A percentile compares a stretch with the other conserved stretches of the same genome.
Evolutionary conservation across 2,888 invertebrate species (phyloP).

Genomic region (Mesorhabditis sp.): DNA sequence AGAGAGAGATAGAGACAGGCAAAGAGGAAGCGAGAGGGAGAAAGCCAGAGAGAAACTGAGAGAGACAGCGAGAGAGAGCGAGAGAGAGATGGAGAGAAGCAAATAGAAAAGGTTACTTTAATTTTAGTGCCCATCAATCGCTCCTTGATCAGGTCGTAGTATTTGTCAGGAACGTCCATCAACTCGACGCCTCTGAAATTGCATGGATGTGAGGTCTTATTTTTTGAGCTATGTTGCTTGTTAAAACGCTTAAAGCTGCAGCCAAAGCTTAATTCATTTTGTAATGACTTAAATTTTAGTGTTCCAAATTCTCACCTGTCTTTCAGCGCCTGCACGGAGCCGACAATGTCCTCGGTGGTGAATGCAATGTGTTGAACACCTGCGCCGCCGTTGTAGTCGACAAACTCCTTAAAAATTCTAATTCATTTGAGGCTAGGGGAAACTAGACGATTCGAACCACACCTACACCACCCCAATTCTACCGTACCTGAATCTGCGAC

Average conservation of each 20-base stretch:
- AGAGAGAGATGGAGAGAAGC: too few species aligned
- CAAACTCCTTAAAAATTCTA: slow-evolving; percentile 76
- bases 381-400: slow-evolving; percentile 93
- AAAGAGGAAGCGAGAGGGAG: too few species aligned
- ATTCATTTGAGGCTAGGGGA: background rate
- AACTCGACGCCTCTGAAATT: slow-evolving; percentile 75
- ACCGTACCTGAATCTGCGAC: slow-evolving; percentile 80
- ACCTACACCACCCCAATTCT: too few species aligned
- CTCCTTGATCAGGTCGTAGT: slow-evolving; percentile 79
- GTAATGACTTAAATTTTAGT: too few species aligned
- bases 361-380: slow-evolving; percentile 97
- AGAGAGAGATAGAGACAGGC: too few species aligned
- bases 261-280: too few species aligned
- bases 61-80: too few species aligned
- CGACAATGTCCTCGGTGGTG: slow-evolving; percentile 87
- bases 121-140: slow-evolving; percentile 75
- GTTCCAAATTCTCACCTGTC: slow-evolving; percentile 6
- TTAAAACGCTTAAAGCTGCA: too few species aligned
- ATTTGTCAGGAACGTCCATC: slow-evolving; percentile 80
- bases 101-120: slow-evolving; percentile 73
- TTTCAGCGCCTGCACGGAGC: slow-evolving; percentile 66
- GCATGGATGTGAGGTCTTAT: background rate
- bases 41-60: too few species aligned
- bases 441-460: too few species aligned
- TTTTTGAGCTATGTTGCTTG: too few species aligned